Conservation (phyloP, 2,888 invertebrate genomes). For the Ochlodes sylvanus region DNA sequence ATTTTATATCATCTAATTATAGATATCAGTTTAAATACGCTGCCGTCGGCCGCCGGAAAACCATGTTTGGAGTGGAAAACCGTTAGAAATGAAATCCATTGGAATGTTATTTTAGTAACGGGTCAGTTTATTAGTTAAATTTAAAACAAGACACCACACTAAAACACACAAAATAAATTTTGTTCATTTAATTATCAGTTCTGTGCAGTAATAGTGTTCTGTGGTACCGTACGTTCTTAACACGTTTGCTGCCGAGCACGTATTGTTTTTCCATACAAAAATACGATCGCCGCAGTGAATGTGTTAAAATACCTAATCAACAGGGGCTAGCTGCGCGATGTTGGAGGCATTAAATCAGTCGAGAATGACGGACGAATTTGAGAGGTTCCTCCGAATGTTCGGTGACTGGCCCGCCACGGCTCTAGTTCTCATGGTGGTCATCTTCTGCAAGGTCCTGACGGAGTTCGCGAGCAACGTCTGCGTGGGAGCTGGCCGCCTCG, state of each 20-base stretch:
- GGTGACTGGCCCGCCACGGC: conserved; percentile 55
- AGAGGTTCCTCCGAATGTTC: conserved; percentile 55
- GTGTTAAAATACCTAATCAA: neutral
- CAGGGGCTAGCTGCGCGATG: conserved; percentile 60
- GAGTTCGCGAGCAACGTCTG: conserved; percentile 62
- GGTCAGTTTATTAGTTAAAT: conserved; percentile 48
- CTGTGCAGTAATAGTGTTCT: too few relatives aligned
- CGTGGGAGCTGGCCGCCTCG: too few relatives aligned
- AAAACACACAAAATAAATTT: too few relatives aligned
- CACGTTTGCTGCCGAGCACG: too few relatives aligned
- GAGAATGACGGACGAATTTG: conserved; percentile 61
- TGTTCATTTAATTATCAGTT: too few relatives aligned
- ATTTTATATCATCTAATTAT: too few relatives aligned
- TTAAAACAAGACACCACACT: too few relatives aligned
- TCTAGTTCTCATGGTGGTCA: conserved; percentile 55
- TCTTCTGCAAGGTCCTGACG: conserved; percentile 62
- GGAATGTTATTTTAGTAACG: conserved; percentile 63
- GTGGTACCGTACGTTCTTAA: too few relatives aligned
- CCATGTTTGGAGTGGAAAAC: conserved; percentile 63
- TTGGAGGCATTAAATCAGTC: conserved; percentile 63
- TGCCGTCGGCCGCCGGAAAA: conserved; percentile 44
- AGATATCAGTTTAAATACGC: neutral
- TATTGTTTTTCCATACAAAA: too few relatives aligned
- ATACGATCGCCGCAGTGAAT: too few relatives aligned
- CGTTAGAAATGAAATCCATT: conserved; percentile 57